Percentiles rank a stretch among this genome's conserved stretches.
Conservation (phyloP, 1,140 invertebrate genomes). For the Leptinotarsa lineolata region DNA sequence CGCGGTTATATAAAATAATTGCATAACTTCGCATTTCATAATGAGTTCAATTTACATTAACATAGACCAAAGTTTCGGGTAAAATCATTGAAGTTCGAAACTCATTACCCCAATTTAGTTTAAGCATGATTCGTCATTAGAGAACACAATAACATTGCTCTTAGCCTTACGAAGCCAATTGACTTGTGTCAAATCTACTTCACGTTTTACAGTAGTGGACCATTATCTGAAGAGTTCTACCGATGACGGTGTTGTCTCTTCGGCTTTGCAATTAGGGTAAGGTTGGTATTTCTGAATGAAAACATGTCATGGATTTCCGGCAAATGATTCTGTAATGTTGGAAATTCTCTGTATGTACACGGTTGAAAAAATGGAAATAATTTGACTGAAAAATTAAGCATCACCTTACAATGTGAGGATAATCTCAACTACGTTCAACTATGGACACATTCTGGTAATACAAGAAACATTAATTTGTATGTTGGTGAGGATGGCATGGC, state of each 20-base stretch:
- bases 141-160: conserved; percentile 43
- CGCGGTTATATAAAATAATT: conserved; percentile 23
- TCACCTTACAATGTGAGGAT: too few relatives aligned
- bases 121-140: conserved; percentile 52
- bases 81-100: conserved; percentile 42
- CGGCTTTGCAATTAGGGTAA: neutral
- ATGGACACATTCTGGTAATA: too few relatives aligned
- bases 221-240: conserved; percentile 12
- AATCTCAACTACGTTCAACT: too few relatives aligned
- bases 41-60: conserved; percentile 30
- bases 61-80: conserved; percentile 28
- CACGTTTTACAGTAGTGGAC: conserved; percentile 18
- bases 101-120: conserved; percentile 53
- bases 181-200: conserved; percentile 35
- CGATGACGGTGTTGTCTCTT: neutral
- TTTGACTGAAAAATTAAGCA: too few relatives aligned
- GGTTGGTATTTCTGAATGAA: too few relatives aligned
- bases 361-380: too few relatives aligned
- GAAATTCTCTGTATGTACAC: neutral
- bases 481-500: too few relatives aligned
- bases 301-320: too few relatives aligned
- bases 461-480: too few relatives aligned
- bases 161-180: conserved; percentile 51
- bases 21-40: conserved; percentile 24
- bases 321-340: neutral